Evolutionary conservation across 1,140 invertebrate genomes (phyloP).

Genomic region (Orchesella cincta): DNA sequence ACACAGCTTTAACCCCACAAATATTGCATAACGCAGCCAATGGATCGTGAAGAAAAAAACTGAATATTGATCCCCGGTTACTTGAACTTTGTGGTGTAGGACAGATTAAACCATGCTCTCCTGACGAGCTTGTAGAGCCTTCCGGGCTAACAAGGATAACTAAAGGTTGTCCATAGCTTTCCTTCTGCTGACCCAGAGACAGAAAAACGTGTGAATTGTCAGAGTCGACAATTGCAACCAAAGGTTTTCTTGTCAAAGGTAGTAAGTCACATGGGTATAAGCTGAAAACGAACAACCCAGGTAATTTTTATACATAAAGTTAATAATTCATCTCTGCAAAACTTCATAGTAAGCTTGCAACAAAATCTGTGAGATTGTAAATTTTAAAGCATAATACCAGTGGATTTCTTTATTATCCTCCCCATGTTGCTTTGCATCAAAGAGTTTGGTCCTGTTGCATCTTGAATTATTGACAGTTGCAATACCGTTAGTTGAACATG

Average conservation of each 20-base stretch:
- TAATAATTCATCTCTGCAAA: neutral
- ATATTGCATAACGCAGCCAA: conserved; percentile 90
- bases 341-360: too few relatives aligned
- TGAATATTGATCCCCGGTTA: conserved; percentile 79
- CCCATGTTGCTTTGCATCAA: neutral
- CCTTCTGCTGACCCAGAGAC: conserved; percentile 76
- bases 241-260: conserved; percentile 85
- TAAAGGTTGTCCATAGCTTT: conserved; percentile 84
- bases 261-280: conserved; percentile 91
- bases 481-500: conserved; percentile 4
- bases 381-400: conserved; percentile 57
- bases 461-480: conserved; percentile 56
- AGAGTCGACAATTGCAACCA: conserved; percentile 92
- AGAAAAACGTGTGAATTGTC: conserved; percentile 94
- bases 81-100: conserved; percentile 18
- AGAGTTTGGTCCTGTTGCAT: conserved; percentile 65
- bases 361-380: neutral
- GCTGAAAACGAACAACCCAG: too few relatives aligned
- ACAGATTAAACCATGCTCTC: conserved; percentile 5
- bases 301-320: neutral
- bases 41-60: conserved; percentile 91
- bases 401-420: conserved; percentile 71
- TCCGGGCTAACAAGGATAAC: conserved; percentile 90
- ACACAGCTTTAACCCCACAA: conserved; percentile 82
- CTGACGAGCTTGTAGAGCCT: conserved; percentile 65